Evolutionary conservation across 2,888 invertebrate genomes (phyloP).

Genomic region (Acanthacorydalis orientalis): DNA sequence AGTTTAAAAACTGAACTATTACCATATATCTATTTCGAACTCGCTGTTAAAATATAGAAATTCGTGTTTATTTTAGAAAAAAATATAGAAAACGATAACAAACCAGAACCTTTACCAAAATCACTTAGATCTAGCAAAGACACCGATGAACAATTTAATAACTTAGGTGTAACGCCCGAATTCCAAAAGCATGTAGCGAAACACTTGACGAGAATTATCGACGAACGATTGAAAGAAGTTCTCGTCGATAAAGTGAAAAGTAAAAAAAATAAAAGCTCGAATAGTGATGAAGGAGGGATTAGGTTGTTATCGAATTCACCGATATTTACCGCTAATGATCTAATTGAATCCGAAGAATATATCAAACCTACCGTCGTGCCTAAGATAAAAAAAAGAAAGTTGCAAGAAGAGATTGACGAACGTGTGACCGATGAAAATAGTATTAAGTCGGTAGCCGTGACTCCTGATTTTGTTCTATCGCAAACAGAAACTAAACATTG

Average conservation of each 20-base stretch:
- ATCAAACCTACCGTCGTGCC: conserved; percentile 23
- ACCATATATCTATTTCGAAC: too few species aligned
- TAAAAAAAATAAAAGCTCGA: conserved; percentile 10
- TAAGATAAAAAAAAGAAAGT: conserved; percentile 18
- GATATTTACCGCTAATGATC: conserved; percentile 26
- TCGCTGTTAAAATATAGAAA: too few species aligned
- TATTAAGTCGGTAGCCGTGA: conserved; percentile 24
- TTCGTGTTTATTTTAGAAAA: too few species aligned
- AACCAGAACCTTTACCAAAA: conserved; percentile 14
- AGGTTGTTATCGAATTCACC: conserved; percentile 30
- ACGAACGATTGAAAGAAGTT: conserved; percentile 22
- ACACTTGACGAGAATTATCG: conserved; percentile 31
- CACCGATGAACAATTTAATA: conserved; percentile 34
- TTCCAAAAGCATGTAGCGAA: conserved; percentile 33
- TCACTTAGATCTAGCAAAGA: conserved; percentile 28
- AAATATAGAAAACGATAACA: background rate
- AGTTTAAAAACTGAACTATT: too few species aligned
- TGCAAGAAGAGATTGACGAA: conserved; percentile 13
- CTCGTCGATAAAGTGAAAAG: conserved; percentile 3
- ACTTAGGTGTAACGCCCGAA: conserved; percentile 31
- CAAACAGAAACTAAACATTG: conserved; percentile 33
- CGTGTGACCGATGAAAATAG: conserved; percentile 12
- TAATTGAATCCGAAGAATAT: conserved; percentile 22
- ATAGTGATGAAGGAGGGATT: conserved; percentile 25
- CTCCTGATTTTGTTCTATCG: conserved; percentile 29